Evolutionary conservation across 2,797 vertebrate species (phyloP), one percentile per base, ranked within the genome.

Genomic region (Leucoraja ocellata): DNA sequence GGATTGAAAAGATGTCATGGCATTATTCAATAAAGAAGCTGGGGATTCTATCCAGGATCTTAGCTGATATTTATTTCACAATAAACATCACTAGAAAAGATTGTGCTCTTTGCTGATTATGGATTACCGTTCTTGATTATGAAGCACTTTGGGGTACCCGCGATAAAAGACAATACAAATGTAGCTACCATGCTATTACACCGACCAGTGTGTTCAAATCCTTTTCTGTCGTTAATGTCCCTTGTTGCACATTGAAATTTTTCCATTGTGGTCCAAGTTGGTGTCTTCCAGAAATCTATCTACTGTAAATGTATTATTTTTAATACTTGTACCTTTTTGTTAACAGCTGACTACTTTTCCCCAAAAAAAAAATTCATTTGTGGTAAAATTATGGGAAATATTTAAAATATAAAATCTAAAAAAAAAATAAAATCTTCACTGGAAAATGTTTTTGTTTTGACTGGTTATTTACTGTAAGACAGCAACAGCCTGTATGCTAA

Each of bases 251-350:
- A 65, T 63, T 88, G 63, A 68, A 36, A 68, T 68, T 32, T 74
- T 9, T 68, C 61, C 84, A 88, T 88, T 88, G 61, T 88, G 84
- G 61, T 88, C 61, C 84, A 88, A 68, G n/a, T 88, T 68, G 63
- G 63, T 88, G 84, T 88, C 84, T 88, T 88, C 84, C 84, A 88
- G 84, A 16, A 88, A 88, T 88, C 63, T 88, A 21, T 68, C 6
- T 65, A 88, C n/a, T 88, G n/a, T 88, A 88, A 68, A 88, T 88
- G 84, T 88, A 68, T 88, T 88, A 36, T 88, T 88, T 88, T 88
- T 88, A 65, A 74, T 76, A 58, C 23, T 54, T 92, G 90, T 92
- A 92, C 76, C 71, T 74, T 73, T 73, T 92, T 88, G 73, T 23
- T 71, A 92, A 76, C 21, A 74, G 54, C 71, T 92, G 71, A 76